Percentiles rank a stretch among this genome's conserved stretches.
These are phyloP conservation scores for Dasysyrphus albostriatus DNA, from an alignment of 2,888 invertebrate species.

Conservation along the genomic window DNA sequence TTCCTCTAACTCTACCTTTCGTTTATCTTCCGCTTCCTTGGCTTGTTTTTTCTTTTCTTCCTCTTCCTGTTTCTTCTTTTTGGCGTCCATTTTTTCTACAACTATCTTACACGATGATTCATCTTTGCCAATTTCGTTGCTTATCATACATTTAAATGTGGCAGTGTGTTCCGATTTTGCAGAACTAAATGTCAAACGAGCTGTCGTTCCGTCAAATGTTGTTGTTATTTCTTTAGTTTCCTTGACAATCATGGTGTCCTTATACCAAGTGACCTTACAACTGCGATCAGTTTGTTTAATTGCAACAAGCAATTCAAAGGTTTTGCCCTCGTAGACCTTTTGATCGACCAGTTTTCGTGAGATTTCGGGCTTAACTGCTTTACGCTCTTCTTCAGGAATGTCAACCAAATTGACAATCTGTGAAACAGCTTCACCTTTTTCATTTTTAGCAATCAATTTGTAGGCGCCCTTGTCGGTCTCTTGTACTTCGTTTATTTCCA, in stretches of 20 bases:
- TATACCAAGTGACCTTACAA: conserved; percentile 93
- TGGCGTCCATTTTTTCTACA: conserved; percentile 86
- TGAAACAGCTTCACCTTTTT: conserved; percentile 96
- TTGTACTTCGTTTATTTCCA: conserved; percentile 94
- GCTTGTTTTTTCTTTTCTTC: conserved; percentile 84
- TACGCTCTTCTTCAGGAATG: conserved; percentile 90
- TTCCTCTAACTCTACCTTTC: conserved; percentile 80
- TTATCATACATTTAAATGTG: conserved; percentile 93
- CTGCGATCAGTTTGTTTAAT: conserved; percentile 91
- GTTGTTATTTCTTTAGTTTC: conserved; percentile 91
- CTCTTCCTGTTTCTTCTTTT: conserved; percentile 85
- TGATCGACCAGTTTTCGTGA: conserved; percentile 90
- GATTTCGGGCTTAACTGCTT: conserved; percentile 92
- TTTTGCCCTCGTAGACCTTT: conserved; percentile 89
- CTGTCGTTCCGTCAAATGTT: conserved; percentile 92
- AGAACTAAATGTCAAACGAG: conserved; percentile 90
- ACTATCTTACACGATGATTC: conserved; percentile 94
- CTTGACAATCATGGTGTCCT: conserved; percentile 90
- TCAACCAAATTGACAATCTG: conserved; percentile 94
- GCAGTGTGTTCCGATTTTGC: conserved; percentile 92
- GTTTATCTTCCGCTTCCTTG: conserved; percentile 84
- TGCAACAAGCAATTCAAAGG: conserved; percentile 91
- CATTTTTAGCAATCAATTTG: conserved; percentile 95
- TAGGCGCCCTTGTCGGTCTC: conserved; percentile 94
- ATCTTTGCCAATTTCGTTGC: conserved; percentile 96